phyloP scores from a whole-genome alignment of 2,888 invertebrate species.

The Drosophila austrosaltans region DNA sequence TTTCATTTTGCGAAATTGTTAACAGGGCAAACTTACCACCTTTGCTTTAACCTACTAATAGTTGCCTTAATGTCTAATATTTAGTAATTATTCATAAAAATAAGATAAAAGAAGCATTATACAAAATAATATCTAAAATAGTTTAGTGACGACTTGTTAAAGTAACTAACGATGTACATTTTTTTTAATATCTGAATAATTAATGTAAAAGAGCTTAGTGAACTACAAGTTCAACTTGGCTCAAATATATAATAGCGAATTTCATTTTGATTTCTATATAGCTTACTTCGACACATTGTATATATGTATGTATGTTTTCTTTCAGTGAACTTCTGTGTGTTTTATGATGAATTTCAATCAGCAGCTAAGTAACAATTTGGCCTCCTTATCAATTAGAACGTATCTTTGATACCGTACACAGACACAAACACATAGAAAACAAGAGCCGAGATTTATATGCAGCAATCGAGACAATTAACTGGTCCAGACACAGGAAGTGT shows the following conservation, averaged over 20 bases:
- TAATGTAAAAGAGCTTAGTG: no score
- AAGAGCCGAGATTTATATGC: slow-evolving; percentile 63
- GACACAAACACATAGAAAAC: slow-evolving; percentile 10
- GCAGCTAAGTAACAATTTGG: slow-evolving; percentile 51
- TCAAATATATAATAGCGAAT: no score
- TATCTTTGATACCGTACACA: slow-evolving; percentile 33
- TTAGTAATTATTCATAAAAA: no score
- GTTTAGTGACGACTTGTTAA: no score
- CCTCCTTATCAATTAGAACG: slow-evolving; percentile 69
- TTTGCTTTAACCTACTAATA: no score
- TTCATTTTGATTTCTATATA: not conserved
- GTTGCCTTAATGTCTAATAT: no score
- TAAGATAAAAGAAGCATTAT: no score
- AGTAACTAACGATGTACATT: no score
- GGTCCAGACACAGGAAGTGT: slow-evolving; percentile 32
- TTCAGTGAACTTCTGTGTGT: slow-evolving; percentile 15
- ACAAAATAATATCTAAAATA: no score
- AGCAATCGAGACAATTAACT: slow-evolving; percentile 71
- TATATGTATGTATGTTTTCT: not conserved
- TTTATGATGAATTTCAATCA: slow-evolving; percentile 70
- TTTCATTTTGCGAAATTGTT: no score
- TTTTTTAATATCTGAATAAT: no score
- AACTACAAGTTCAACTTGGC: not conserved
- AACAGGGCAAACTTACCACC: no score
- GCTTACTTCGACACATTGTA: slow-evolving; percentile 4